Conservation (phyloP, 2,888 invertebrate species). For the Chymomyza amoena region DNA sequence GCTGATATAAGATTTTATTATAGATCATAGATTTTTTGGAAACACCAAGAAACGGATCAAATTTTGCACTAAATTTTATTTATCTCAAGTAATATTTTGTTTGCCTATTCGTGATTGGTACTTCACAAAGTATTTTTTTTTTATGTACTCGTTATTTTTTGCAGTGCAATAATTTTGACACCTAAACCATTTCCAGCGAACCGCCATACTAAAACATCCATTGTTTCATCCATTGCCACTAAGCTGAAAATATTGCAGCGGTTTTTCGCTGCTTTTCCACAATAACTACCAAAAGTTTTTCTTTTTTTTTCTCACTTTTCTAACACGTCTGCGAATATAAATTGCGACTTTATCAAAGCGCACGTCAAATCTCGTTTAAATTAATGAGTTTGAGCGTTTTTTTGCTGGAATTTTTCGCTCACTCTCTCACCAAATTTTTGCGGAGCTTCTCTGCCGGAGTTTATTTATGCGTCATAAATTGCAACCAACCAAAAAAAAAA, state of each 20-base stretch:
- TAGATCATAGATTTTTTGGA: too few species aligned
- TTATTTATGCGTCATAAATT: constrained; percentile 72
- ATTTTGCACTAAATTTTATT: too few species aligned
- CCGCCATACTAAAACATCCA: constrained; percentile 51
- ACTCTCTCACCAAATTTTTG: constrained; percentile 7
- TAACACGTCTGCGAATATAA: constrained; percentile 70
- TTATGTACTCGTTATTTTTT: constrained; percentile 21
- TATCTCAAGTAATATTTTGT: too few species aligned
- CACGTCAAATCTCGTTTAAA: constrained; percentile 78
- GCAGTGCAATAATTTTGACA: constrained; percentile 50
- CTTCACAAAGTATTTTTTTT: too few species aligned
- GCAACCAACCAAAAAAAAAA: constrained; percentile 42
- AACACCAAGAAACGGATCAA: too few species aligned
- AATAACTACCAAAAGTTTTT: neutral
- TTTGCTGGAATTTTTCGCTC: constrained; percentile 38
- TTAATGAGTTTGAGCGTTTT: constrained; percentile 77
- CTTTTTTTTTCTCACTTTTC: neutral
- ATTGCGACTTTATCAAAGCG: constrained; percentile 76
- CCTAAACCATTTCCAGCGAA: constrained; percentile 49
- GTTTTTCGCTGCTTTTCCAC: neutral
- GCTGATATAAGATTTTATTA: too few species aligned
- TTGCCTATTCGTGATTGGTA: too few species aligned
- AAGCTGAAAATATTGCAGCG: neutral
- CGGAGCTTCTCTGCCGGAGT: constrained; percentile 42
- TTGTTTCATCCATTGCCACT: constrained; percentile 55